Evolutionary conservation across 1,140 invertebrate genomes (phyloP), one percentile per base, ranked within the genome.

Genomic region (Trinorchestia longiramus): DNA sequence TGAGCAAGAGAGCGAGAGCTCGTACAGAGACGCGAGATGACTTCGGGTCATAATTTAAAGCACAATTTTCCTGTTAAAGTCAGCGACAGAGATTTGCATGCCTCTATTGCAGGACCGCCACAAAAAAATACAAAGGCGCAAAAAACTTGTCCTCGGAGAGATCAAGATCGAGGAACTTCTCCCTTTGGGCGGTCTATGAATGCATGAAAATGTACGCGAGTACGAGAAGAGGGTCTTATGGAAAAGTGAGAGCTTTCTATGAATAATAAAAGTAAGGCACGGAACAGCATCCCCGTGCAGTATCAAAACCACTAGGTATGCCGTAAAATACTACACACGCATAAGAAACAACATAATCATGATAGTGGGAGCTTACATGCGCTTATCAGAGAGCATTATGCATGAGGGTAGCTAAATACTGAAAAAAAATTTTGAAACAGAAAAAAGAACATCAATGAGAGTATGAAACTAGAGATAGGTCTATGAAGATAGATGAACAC

Each of bases 11-110:
- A 77, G 62, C 62, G 3, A 11, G 62, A 77, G 62, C n/a, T n/a
- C n/a, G n/a, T n/a, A n/a, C 11, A 77, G 28, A 77, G 62, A 77
- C 88, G 43, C n/a, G 88, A 90, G 28, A 90, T 90, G 88, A 90
- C 43, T 4, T 43, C 88, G 41, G 88, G 88, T 42, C 88, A 43
- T 90, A 90, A 42, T 90, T 90, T 90, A 42, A 28, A 15, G 88
- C n/a, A 4, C 92, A 94, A 94, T 94, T 94, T 94, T 94, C 92
- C 92, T 94, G 43, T 94, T 45, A 47, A 44, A 47, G 43, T 11
- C 43, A 94, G 92, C 43, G 43, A 94, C 92, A 94, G 44, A 94
- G 44, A 23, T 40, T 94, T 47, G 92, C 92, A 43, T 47, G 92
- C 92, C 92, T 41, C 92, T 44, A 94, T 94, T 94, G 92, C 45